These are phyloP conservation scores for Drosophila parabipectinata DNA, from an alignment of 1,140 invertebrate genomes.

Conservation along the genomic window DNA sequence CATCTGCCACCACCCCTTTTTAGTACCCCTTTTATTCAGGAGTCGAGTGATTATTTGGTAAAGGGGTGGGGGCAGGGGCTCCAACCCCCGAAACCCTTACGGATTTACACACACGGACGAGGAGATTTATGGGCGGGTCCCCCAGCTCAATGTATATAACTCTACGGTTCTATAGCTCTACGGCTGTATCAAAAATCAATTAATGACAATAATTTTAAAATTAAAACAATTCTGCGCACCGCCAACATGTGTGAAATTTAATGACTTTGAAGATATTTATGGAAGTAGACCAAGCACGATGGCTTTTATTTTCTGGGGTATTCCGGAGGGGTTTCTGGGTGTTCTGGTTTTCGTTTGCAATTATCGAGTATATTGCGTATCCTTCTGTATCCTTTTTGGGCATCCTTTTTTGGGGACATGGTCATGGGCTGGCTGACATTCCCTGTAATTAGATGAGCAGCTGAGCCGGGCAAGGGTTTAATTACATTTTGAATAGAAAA, in stretches of 20 bases:
- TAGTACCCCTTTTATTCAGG: slow-evolving; percentile 15
- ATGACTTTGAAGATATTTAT: slow-evolving; percentile 83
- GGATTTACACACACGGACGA: slow-evolving; percentile 41
- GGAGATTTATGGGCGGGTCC: slow-evolving; percentile 59
- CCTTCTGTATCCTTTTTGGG: slow-evolving; percentile 7
- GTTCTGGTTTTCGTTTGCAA: slow-evolving; percentile 71
- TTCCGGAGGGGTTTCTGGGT: not conserved
- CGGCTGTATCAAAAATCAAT: slow-evolving; percentile 78
- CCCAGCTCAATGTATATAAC: too few species aligned
- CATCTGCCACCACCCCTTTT: not conserved
- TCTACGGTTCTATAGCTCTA: not conserved
- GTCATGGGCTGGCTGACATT: not conserved
- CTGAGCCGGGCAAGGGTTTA: slow-evolving; percentile 71
- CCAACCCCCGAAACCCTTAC: slow-evolving; percentile 12
- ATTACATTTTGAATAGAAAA: slow-evolving; percentile 82
- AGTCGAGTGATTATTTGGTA: slow-evolving; percentile 42
- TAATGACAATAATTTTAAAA: slow-evolving; percentile 83
- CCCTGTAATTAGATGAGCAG: slow-evolving; percentile 78
- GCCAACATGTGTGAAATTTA: slow-evolving; percentile 82
- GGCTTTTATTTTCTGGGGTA: not conserved
- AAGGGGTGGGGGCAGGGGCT: slow-evolving; percentile 1
- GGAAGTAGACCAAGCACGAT: slow-evolving; percentile 48
- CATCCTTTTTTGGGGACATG: slow-evolving; percentile 37
- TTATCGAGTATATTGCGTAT: slow-evolving; percentile 74
- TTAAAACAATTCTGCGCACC: slow-evolving; percentile 76